A percentile compares a stretch with the other conserved stretches of the same genome.
These are phyloP conservation scores for Junonia oenone DNA, from an alignment of 2,888 invertebrate species.

Conservation along the genomic window DNA sequence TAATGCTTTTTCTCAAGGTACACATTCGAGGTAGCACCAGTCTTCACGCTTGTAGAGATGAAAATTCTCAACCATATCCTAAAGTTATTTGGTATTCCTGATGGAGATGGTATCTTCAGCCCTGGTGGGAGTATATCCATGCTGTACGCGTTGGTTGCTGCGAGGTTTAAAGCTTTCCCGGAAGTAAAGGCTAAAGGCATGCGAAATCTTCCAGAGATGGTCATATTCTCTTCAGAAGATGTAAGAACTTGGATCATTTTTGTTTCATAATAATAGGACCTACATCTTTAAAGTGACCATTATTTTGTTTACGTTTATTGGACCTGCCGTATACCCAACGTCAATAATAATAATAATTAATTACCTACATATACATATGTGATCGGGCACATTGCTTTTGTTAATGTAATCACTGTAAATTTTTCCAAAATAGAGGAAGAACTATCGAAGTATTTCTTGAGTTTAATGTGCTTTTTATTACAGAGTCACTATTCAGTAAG, in stretches of 20 bases:
- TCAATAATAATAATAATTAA: too few relatives aligned
- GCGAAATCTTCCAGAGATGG: slow-evolving; percentile 80
- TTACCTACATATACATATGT: too few relatives aligned
- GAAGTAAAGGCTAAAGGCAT: slow-evolving; percentile 84
- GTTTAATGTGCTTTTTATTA: too few relatives aligned
- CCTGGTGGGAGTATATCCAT: slow-evolving; percentile 90
- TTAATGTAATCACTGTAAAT: too few relatives aligned
- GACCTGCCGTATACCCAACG: too few relatives aligned
- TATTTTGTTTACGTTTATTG: too few relatives aligned
- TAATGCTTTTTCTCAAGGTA: slow-evolving; percentile 72
- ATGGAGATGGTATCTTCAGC: slow-evolving; percentile 87
- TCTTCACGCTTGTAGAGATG: slow-evolving; percentile 86
- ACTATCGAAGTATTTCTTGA: too few relatives aligned
- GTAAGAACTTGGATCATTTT: slow-evolving; percentile 69
- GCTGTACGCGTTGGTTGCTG: slow-evolving; percentile 87
- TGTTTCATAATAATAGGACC: too few relatives aligned
- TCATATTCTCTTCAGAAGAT: slow-evolving; percentile 87
- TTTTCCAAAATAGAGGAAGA: too few relatives aligned
- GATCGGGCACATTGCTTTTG: too few relatives aligned
- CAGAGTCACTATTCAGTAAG: slow-evolving; percentile 90
- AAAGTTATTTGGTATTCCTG: slow-evolving; percentile 80
- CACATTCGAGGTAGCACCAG: slow-evolving; percentile 90
- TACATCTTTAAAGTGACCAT: too few relatives aligned
- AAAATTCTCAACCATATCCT: slow-evolving; percentile 81
- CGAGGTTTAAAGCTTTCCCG: slow-evolving; percentile 84